These are phyloP conservation scores for Harmothoe impar DNA, from an alignment of 2,888 invertebrate species.

Conservation along the genomic window DNA sequence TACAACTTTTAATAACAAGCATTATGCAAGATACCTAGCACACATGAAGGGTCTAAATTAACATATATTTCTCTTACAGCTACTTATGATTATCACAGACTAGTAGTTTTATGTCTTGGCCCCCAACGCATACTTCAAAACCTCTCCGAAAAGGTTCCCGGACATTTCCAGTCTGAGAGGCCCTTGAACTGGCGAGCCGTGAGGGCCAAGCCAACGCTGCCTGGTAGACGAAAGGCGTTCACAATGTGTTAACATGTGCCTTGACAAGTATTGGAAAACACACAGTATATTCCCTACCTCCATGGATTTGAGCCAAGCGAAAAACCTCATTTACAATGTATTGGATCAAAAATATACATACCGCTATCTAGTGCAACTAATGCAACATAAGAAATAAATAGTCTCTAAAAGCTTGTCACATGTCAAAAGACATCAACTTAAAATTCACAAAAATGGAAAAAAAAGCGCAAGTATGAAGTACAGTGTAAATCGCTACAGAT, in stretches of 20 bases:
- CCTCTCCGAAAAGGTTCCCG: not conserved
- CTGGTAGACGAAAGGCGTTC: not conserved
- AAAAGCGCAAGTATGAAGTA: not conserved
- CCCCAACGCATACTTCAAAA: not conserved
- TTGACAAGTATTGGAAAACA: not conserved
- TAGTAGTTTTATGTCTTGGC: constrained; percentile 9
- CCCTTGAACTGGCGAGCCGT: not conserved
- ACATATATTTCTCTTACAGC: not conserved
- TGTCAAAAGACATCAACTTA: constrained; percentile 15
- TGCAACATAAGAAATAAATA: not conserved
- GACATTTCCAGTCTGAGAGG: constrained; percentile 7
- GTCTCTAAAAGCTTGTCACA: not conserved
- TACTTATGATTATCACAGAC: constrained; percentile 37
- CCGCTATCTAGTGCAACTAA: not conserved
- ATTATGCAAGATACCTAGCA: too few relatives aligned
- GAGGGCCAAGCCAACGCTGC: constrained; percentile 41
- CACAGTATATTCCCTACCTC: not conserved
- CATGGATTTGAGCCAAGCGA: not conserved
- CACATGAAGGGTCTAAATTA: too few relatives aligned
- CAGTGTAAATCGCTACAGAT: not conserved
- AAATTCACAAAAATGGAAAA: not conserved
- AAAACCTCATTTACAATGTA: not conserved
- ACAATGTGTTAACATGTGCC: not conserved
- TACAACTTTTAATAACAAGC: too few relatives aligned
- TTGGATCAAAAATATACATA: not conserved